These are phyloP conservation scores for Pseudomyrmex pallidus DNA, from an alignment of 1,140 invertebrate genomes.

Conservation along the genomic window DNA sequence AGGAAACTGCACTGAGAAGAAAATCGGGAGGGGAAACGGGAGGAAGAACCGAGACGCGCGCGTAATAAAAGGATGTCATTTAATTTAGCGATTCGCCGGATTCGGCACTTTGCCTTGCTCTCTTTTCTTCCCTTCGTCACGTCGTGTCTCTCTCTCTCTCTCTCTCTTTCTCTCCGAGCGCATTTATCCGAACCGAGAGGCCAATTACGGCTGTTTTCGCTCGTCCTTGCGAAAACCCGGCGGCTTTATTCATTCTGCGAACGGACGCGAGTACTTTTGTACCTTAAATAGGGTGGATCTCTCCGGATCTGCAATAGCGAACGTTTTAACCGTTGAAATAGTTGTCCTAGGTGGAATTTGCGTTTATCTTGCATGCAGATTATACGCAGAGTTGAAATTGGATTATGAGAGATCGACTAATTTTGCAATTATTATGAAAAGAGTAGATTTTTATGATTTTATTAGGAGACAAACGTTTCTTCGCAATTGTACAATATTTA, in stretches of 20 bases:
- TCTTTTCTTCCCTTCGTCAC: no score
- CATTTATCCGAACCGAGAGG: constrained; percentile 55
- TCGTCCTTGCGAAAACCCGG: constrained; percentile 32
- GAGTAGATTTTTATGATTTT: not conserved
- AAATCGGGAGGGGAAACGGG: no score
- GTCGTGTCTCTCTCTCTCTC: not conserved
- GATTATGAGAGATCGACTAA: no score
- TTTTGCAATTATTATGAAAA: not conserved
- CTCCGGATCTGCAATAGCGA: not conserved
- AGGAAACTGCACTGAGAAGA: not conserved
- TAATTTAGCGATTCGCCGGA: constrained; percentile 60
- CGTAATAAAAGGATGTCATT: constrained; percentile 60
- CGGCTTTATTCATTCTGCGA: constrained; percentile 53
- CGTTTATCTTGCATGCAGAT: not conserved
- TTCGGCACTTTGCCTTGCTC: constrained; percentile 28
- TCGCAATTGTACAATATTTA: not conserved
- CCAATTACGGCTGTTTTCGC: constrained; percentile 59
- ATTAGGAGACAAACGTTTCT: not conserved
- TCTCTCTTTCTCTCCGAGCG: not conserved
- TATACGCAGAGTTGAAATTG: not conserved
- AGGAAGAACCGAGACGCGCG: constrained; percentile 29
- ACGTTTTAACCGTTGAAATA: constrained; percentile 6
- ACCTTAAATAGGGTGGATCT: not conserved
- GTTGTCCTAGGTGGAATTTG: not conserved
- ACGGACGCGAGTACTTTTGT: constrained; percentile 9